Evolutionary conservation across 2,113 vertebrate species (phyloP).

Genomic region (Oxyura jamaicensis): DNA sequence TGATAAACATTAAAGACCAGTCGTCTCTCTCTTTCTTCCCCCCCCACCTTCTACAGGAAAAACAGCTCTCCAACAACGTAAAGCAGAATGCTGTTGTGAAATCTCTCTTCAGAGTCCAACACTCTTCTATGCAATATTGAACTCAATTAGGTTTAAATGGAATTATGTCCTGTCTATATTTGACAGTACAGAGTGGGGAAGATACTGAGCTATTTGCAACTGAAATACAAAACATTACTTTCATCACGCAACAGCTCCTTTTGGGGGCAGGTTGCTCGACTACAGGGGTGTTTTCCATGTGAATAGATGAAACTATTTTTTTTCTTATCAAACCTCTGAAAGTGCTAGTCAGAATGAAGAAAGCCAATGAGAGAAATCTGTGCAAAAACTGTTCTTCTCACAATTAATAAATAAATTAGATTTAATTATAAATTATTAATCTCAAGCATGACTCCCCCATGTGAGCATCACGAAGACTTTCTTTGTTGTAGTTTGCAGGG

Average conservation of each 20-base stretch:
- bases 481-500: background rate
- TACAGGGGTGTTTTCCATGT: background rate
- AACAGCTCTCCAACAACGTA: background rate
- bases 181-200: background rate
- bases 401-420: background rate
- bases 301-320: background rate
- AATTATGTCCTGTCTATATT: background rate
- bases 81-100: background rate
- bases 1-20: background rate
- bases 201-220: background rate
- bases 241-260: background rate
- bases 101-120: background rate
- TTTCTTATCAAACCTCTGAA: background rate
- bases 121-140: background rate
- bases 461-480: background rate
- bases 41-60: background rate
- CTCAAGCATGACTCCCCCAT: background rate
- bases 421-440: background rate
- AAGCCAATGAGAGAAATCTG: background rate
- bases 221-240: background rate
- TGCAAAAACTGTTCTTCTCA: background rate
- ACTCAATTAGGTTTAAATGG: background rate
- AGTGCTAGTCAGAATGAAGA: background rate
- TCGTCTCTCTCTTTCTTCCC: background rate
- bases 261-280: background rate